These are phyloP conservation scores for Cantharis lateralis DNA, from an alignment of 2,888 invertebrate species.

Conservation along the genomic window DNA sequence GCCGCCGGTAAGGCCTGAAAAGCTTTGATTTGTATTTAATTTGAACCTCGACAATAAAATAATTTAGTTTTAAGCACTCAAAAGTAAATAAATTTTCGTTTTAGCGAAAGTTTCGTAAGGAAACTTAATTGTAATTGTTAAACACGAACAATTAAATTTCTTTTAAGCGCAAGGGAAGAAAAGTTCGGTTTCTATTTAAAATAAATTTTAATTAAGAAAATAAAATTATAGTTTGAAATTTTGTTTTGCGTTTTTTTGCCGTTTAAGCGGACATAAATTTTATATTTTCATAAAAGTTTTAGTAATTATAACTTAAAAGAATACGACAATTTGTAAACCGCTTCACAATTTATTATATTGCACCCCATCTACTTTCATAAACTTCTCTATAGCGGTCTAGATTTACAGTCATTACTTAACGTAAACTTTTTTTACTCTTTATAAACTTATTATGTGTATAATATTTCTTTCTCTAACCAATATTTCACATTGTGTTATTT, in stretches of 20 bases:
- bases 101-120: background rate
- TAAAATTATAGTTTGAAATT: background rate
- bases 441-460: conserved; percentile 1
- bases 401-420: conserved; percentile 1
- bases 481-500: background rate
- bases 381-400: conserved; percentile 1
- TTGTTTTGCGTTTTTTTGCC: background rate
- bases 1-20: background rate
- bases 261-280: background rate
- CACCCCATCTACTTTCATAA: conserved; percentile 2
- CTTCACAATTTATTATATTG: background rate
- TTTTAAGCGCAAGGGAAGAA: background rate
- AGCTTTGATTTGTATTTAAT: background rate
- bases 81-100: background rate
- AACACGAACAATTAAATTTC: background rate
- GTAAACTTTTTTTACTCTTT: conserved; percentile 3
- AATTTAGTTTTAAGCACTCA: background rate
- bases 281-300: background rate
- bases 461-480: background rate
- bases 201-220: background rate
- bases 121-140: background rate
- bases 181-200: background rate
- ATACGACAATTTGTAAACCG: background rate
- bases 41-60: background rate
- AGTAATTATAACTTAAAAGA: background rate